Percentiles rank a stretch among this genome's conserved stretches.
Evolutionary conservation across 2,797 vertebrate genomes (phyloP).

Genomic region (Enteromius unitaeniatus): DNA sequence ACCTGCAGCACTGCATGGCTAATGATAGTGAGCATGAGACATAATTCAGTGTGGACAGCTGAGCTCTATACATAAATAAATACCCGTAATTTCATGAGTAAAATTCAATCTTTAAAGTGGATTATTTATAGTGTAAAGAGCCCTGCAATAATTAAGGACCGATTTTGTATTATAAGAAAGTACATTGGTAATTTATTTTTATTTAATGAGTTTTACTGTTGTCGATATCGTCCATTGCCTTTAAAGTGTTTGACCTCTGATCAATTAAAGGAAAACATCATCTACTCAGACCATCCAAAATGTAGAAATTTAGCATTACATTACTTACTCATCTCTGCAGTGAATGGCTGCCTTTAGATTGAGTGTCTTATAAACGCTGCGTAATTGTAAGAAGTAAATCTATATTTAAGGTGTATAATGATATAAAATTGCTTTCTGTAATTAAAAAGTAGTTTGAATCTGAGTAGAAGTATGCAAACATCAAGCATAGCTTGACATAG

Average conservation of each 20-base stretch:
- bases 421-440: background rate
- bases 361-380: background rate
- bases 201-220: background rate
- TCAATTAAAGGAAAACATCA: background rate
- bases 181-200: background rate
- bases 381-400: background rate
- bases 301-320: background rate
- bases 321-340: background rate
- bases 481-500: background rate
- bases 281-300: background rate
- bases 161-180: background rate
- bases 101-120: background rate
- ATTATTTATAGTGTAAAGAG: background rate
- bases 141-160: background rate
- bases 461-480: background rate
- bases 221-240: background rate
- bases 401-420: background rate
- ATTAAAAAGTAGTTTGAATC: background rate
- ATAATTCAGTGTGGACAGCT: background rate
- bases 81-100: background rate
- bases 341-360: background rate
- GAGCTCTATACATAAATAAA: background rate
- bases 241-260: background rate
- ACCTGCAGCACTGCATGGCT: constrained; percentile 22
- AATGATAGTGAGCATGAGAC: background rate